Conservation (phyloP, 2,888 invertebrate species). For the Candidula unifasciata region DNA sequence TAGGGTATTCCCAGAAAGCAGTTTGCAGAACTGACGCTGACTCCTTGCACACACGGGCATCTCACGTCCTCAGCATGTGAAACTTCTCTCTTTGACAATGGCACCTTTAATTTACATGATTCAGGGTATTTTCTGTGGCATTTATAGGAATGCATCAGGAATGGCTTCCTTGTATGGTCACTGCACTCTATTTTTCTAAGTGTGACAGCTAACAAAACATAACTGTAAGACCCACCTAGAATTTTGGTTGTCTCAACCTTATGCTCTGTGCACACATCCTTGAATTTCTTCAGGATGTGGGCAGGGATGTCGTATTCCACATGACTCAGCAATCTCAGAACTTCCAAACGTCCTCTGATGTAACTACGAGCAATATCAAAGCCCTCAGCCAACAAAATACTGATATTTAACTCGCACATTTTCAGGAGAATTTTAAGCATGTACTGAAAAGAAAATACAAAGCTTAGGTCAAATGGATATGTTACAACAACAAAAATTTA, state of each 20-base stretch:
- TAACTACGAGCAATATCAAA: constrained; percentile 45
- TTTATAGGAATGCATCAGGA: too few relatives aligned
- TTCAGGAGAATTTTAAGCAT: not conserved
- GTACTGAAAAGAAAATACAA: constrained; percentile 16
- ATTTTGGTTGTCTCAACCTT: constrained; percentile 42
- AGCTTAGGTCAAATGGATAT: not conserved
- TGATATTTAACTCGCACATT: constrained; percentile 13
- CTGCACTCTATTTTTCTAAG: too few relatives aligned
- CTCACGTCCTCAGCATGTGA: too few relatives aligned
- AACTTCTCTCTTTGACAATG: too few relatives aligned
- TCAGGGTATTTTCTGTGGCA: too few relatives aligned
- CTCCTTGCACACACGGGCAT: too few relatives aligned
- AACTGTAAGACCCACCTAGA: constrained; percentile 30
- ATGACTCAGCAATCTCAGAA: constrained; percentile 15
- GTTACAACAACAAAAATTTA: not conserved
- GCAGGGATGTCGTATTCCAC: constrained; percentile 26
- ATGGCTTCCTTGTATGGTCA: too few relatives aligned
- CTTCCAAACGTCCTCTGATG: constrained; percentile 40
- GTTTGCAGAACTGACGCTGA: too few relatives aligned
- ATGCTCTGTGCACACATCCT: constrained; percentile 18
- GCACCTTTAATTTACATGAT: too few relatives aligned
- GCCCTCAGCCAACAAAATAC: constrained; percentile 24
- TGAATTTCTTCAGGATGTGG: constrained; percentile 27
- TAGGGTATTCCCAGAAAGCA: too few relatives aligned
- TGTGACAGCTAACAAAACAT: too few relatives aligned